These are phyloP conservation scores for Scaptomyza parva DNA, from an alignment of 2,888 invertebrate species.

Conservation along the genomic window DNA sequence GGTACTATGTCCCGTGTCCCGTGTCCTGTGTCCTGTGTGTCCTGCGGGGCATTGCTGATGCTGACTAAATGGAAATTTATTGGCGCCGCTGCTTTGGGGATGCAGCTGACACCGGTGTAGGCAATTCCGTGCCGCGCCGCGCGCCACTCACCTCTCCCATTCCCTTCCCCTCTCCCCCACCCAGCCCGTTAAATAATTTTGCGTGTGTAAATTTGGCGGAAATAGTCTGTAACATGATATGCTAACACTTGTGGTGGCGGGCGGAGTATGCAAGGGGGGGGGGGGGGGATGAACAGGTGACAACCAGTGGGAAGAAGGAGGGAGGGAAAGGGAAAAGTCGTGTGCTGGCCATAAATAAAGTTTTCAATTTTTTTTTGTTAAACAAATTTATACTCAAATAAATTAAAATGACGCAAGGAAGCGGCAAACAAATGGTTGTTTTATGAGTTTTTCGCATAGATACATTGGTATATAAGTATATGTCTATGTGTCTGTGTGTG, in stretches of 20 bases:
- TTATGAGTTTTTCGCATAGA: neutral
- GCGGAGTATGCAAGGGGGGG: conserved; percentile 25
- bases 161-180: conserved; percentile 1
- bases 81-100: conserved; percentile 66
- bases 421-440: conserved; percentile 56
- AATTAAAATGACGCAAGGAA: conserved; percentile 72
- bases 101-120: conserved; percentile 48
- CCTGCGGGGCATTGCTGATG: conserved; percentile 18
- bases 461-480: neutral
- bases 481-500: conserved; percentile 4
- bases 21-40: neutral
- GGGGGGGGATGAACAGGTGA: conserved; percentile 23
- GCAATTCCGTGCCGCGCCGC: too few species aligned
- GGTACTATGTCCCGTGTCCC: neutral
- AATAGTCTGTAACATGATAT: conserved; percentile 81
- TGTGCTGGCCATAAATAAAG: conserved; percentile 69
- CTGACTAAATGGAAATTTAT: conserved; percentile 79
- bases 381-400: conserved; percentile 81
- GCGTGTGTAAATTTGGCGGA: conserved; percentile 81
- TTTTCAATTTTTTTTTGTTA: conserved; percentile 38
- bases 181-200: conserved; percentile 74
- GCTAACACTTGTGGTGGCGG: conserved; percentile 74
- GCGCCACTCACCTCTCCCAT: too few species aligned
- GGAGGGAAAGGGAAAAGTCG: conserved; percentile 15
- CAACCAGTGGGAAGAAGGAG: neutral